Percentiles rank a stretch among this genome's conserved stretches.
phyloP scores from a whole-genome alignment of 2,797 vertebrate species.

The Centroberyx gerrardi region DNA sequence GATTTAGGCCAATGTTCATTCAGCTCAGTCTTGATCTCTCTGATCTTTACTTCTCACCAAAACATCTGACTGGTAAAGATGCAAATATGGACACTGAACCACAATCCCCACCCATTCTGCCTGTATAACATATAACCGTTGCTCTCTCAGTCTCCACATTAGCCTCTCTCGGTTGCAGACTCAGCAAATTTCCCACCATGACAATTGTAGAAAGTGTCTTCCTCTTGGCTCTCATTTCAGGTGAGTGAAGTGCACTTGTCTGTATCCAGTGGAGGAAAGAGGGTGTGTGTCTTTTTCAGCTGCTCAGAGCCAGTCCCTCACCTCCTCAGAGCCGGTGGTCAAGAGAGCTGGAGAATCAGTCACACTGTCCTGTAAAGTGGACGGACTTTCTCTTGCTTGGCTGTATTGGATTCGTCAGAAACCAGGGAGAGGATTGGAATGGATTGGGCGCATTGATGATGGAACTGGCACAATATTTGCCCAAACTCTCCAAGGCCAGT shows the following conservation, averaged over 20 bases:
- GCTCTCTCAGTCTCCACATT: too few relatives aligned
- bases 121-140: too few relatives aligned
- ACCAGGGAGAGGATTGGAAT: constrained; percentile 40
- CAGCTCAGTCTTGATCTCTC: too few relatives aligned
- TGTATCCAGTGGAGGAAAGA: too few relatives aligned
- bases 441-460: constrained; percentile 21
- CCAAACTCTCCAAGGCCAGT: too few relatives aligned
- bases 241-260: constrained; percentile 12
- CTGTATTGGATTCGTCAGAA: constrained; percentile 67
- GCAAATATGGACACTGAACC: too few relatives aligned
- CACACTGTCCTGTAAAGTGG: constrained; percentile 55
- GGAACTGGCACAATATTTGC: too few relatives aligned
- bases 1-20: too few relatives aligned
- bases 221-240: constrained; percentile 37
- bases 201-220: constrained; percentile 1
- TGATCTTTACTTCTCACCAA: too few relatives aligned
- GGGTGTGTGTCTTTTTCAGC: constrained; percentile 39
- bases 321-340: constrained; percentile 50
- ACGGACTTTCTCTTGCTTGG: constrained; percentile 39
- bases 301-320: constrained; percentile 50
- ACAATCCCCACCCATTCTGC: too few relatives aligned
- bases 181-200: constrained; percentile 29
- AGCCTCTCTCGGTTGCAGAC: neutral
- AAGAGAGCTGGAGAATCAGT: constrained; percentile 50
- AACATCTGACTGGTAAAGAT: too few relatives aligned